A percentile compares a stretch with the other conserved stretches of the same genome.
These are phyloP conservation scores for Watsonalla binaria DNA, from an alignment of 2,888 invertebrate species.

Conservation along the genomic window DNA sequence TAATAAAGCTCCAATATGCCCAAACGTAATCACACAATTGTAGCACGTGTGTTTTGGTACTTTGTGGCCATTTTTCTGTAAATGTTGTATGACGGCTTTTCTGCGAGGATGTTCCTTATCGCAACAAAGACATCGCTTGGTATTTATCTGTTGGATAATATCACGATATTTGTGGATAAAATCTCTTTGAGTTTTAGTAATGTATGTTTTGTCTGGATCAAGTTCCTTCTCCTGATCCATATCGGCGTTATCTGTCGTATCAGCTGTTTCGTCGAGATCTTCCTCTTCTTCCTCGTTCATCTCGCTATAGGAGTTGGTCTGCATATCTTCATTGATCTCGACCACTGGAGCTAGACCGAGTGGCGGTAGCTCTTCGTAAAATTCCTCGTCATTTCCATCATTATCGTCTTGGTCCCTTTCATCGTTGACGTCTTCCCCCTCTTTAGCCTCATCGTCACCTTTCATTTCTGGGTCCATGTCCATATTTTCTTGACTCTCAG, in stretches of 20 bases:
- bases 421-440: slow-evolving; percentile 27
- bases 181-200: slow-evolving; percentile 67
- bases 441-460: slow-evolving; percentile 31
- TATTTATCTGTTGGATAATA: slow-evolving; percentile 71
- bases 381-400: slow-evolving; percentile 47
- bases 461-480: slow-evolving; percentile 26
- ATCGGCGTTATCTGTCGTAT: slow-evolving; percentile 47
- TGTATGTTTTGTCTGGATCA: slow-evolving; percentile 59
- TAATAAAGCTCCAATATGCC: slow-evolving; percentile 70
- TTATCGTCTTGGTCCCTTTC: slow-evolving; percentile 43
- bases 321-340: slow-evolving; percentile 70
- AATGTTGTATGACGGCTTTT: slow-evolving; percentile 74
- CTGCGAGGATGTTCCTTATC: slow-evolving; percentile 68
- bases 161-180: slow-evolving; percentile 67
- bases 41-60: slow-evolving; percentile 82
- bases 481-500: slow-evolving; percentile 38
- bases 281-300: slow-evolving; percentile 54
- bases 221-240: slow-evolving; percentile 41
- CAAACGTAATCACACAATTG: slow-evolving; percentile 79
- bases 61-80: slow-evolving; percentile 75
- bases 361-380: slow-evolving; percentile 57
- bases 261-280: slow-evolving; percentile 38
- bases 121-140: slow-evolving; percentile 70
- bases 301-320: slow-evolving; percentile 55
- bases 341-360: slow-evolving; percentile 58